Evolutionary conservation across 2,888 invertebrate genomes (phyloP).

Genomic region (Pachymerium ferrugineum): DNA sequence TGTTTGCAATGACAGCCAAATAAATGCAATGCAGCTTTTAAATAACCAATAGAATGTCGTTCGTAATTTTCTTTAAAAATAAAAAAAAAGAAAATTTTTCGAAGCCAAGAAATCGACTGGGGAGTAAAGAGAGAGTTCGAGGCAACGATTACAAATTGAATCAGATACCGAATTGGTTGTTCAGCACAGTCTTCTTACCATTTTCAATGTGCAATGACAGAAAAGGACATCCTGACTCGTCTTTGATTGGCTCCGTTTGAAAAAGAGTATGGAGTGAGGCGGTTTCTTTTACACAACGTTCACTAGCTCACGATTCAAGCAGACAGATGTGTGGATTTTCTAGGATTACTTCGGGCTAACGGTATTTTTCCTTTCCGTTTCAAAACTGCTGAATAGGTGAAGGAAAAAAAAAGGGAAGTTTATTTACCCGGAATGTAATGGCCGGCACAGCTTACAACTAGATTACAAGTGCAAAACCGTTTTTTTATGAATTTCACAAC

Average conservation of each 20-base stretch:
- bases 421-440: not conserved
- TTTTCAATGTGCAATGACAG: not conserved
- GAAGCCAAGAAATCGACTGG: too few species aligned
- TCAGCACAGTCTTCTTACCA: not conserved
- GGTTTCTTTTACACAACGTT: not conserved
- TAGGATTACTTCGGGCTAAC: not conserved
- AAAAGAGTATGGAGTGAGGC: not conserved
- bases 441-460: not conserved
- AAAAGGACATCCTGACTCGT: not conserved
- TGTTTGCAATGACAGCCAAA: not conserved
- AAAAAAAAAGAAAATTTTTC: too few species aligned
- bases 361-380: not conserved
- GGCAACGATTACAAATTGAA: conserved; percentile 7
- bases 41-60: too few species aligned
- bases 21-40: too few species aligned
- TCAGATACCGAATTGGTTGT: not conserved
- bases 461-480: not conserved
- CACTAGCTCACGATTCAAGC: not conserved
- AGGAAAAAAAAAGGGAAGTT: not conserved
- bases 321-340: conserved; percentile 8
- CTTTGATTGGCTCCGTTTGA: conserved; percentile 1
- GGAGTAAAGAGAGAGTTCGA: not conserved
- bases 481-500: not conserved
- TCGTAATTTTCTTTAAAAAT: too few species aligned
- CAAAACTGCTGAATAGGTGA: conserved; percentile 8